Evolutionary conservation across 2,888 invertebrate species (phyloP).

Genomic region (Boloria selene): DNA sequence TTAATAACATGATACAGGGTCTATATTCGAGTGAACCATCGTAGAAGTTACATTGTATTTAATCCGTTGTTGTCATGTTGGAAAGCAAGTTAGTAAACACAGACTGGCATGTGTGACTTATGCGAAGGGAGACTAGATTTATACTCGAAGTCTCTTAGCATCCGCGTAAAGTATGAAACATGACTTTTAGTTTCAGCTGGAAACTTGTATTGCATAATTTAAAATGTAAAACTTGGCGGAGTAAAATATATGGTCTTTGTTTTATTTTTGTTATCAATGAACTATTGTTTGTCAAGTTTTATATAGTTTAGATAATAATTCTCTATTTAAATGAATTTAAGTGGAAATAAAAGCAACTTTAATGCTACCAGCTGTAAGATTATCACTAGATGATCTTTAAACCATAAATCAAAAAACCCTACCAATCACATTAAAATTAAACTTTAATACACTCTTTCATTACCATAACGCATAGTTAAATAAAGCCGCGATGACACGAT

Average conservation of each 20-base stretch:
- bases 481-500: constrained; percentile 63
- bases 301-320: too few relatives aligned
- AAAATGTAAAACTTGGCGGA: constrained; percentile 23
- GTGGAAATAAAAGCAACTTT: too few relatives aligned
- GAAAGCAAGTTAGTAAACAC: constrained; percentile 52
- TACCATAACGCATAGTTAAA: background rate
- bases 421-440: background rate
- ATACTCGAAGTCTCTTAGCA: constrained; percentile 45
- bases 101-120: constrained; percentile 49
- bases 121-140: constrained; percentile 45
- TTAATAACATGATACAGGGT: constrained; percentile 9
- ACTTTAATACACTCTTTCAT: background rate
- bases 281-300: constrained; percentile 4
- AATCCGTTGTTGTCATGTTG: constrained; percentile 45
- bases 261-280: background rate
- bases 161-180: constrained; percentile 44
- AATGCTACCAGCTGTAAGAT: too few relatives aligned
- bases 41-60: constrained; percentile 21
- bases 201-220: constrained; percentile 39
- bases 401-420: background rate
- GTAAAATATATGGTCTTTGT: constrained; percentile 4
- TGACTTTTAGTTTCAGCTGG: constrained; percentile 44
- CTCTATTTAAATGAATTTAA: too few relatives aligned
- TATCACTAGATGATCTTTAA: background rate
- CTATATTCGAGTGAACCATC: constrained; percentile 19